Conservation (phyloP, 2,113 vertebrate species). For the Cryptotis parvus region DNA sequence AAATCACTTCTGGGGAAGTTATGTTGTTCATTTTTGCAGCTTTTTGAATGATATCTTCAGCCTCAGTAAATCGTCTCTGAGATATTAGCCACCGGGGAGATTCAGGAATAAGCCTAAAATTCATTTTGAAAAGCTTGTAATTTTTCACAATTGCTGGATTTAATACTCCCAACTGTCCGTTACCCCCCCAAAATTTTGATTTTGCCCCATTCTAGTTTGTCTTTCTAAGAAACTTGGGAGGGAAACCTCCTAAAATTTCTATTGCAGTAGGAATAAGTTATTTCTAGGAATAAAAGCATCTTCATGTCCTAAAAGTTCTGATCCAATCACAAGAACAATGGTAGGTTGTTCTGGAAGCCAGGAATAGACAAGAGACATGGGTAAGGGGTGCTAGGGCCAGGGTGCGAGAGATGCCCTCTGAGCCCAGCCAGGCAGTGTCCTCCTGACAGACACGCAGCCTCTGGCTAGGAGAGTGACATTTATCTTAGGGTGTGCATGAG, state of each 20-base stretch:
- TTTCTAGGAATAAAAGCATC: constrained; percentile 4
- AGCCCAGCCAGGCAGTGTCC: neutral
- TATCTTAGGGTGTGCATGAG: neutral
- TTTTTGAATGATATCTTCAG: constrained; percentile 90
- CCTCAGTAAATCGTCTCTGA: constrained; percentile 91
- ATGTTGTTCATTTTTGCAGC: constrained; percentile 92
- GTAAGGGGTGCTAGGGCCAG: neutral
- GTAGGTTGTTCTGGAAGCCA: neutral
- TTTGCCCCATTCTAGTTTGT: constrained; percentile 47
- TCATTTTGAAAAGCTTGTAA: constrained; percentile 55
- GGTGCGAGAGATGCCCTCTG: neutral
- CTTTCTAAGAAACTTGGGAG: neutral
- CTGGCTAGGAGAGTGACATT: neutral
- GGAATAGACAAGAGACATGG: neutral
- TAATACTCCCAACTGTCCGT: neutral
- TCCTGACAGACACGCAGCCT: neutral
- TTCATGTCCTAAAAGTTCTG: constrained; percentile 38
- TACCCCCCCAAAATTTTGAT: constrained; percentile 14
- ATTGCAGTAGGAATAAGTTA: neutral
- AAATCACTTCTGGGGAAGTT: constrained; percentile 86
- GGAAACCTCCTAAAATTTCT: neutral
- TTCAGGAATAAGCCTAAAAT: constrained; percentile 94
- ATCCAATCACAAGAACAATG: neutral
- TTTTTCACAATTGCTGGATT: neutral
- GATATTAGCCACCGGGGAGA: constrained; percentile 96